These are phyloP conservation scores for Lapara coniferarum DNA, from an alignment of 2,888 invertebrate species.

Conservation along the genomic window DNA sequence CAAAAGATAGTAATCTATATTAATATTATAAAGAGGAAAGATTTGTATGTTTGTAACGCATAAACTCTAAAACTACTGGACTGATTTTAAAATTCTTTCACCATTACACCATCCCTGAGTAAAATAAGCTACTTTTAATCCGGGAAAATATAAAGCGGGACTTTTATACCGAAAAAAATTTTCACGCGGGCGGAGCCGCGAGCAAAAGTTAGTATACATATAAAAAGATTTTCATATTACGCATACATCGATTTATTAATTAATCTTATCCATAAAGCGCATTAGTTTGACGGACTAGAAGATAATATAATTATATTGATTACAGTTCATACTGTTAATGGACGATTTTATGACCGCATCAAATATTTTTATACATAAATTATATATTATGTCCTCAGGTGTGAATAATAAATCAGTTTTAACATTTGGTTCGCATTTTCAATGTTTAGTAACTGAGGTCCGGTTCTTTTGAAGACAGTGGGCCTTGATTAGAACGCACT, in stretches of 20 bases:
- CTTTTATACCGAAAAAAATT: too few species aligned
- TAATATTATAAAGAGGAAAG: too few species aligned
- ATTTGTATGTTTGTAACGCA: too few species aligned
- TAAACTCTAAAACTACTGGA: too few species aligned
- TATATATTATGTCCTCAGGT: constrained; percentile 23
- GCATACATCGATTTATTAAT: constrained; percentile 8
- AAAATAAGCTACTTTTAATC: too few species aligned
- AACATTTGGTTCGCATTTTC: constrained; percentile 7
- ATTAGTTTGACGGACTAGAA: constrained; percentile 13
- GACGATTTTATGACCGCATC: constrained; percentile 7
- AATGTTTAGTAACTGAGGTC: constrained; percentile 22
- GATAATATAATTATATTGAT: constrained; percentile 22
- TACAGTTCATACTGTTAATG: constrained; percentile 11
- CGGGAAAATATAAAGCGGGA: too few species aligned
- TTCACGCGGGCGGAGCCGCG: too few species aligned
- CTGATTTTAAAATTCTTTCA: too few species aligned
- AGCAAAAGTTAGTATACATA: background rate
- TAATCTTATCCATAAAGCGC: constrained; percentile 2
- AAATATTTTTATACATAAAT: constrained; percentile 24
- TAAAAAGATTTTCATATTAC: background rate
- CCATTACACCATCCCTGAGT: too few species aligned
- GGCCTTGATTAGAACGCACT: constrained; percentile 11
- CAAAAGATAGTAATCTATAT: too few species aligned
- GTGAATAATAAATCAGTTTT: constrained; percentile 25
- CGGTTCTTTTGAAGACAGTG: constrained; percentile 20